Conservation (phyloP, 2,888 invertebrate species). For the Electrophaes corylata region DNA sequence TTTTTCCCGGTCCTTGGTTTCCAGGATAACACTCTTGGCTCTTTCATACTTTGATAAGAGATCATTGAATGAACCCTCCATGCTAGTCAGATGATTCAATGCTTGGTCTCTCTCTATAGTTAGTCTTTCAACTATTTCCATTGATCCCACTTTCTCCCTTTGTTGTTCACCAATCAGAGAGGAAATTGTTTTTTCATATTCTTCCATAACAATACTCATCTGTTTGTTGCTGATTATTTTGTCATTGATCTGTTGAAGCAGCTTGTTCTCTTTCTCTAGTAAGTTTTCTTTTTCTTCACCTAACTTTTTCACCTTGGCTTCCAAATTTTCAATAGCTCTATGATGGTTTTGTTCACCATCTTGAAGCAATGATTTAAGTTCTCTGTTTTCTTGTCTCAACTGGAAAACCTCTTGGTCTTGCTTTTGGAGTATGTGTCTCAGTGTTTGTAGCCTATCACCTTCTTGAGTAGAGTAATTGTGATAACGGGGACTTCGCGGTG, state of each 20-base stretch:
- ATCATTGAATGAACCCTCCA: conserved; percentile 87
- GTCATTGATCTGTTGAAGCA: conserved; percentile 66
- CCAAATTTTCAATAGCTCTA: conserved; percentile 61
- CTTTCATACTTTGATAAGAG: conserved; percentile 86
- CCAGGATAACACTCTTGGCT: conserved; percentile 82
- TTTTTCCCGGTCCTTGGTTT: conserved; percentile 86
- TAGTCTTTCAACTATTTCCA: conserved; percentile 75
- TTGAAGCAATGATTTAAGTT: conserved; percentile 65
- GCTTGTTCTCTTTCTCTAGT: conserved; percentile 60
- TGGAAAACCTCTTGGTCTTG: conserved; percentile 72
- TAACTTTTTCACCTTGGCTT: conserved; percentile 65
- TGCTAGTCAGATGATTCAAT: conserved; percentile 82
- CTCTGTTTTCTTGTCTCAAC: conserved; percentile 69
- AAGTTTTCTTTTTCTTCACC: conserved; percentile 63
- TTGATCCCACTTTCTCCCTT: conserved; percentile 82
- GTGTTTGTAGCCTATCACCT: conserved; percentile 64
- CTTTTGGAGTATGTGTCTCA: conserved; percentile 67
- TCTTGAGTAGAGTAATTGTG: conserved; percentile 55
- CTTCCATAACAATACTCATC: conserved; percentile 89
- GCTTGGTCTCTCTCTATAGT: conserved; percentile 84
- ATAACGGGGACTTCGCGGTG: conserved; percentile 65
- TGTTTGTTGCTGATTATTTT: conserved; percentile 71
- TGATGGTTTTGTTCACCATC: conserved; percentile 62
- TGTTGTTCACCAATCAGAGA: conserved; percentile 89
- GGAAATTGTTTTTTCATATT: conserved; percentile 91